These are phyloP conservation scores for Enteromius anoplus DNA, from an alignment of 2,797 vertebrate genomes.

Conservation along the genomic window DNA sequence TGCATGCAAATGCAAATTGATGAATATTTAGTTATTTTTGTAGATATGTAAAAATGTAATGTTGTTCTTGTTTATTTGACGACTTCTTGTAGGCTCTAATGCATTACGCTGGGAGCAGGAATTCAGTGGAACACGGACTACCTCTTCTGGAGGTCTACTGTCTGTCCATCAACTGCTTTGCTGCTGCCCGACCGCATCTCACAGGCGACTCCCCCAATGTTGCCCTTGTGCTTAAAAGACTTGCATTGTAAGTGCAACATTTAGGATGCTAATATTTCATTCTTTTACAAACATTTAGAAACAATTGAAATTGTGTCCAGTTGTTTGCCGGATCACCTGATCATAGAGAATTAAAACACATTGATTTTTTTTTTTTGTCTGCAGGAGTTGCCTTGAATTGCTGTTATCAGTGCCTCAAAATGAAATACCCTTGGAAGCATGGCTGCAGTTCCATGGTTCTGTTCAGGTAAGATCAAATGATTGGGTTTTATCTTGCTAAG, in stretches of 20 bases:
- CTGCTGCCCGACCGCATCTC: constrained; percentile 91
- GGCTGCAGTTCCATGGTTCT: constrained; percentile 91
- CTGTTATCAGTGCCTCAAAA: constrained; percentile 94
- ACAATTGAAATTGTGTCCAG: background rate
- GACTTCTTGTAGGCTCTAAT: constrained; percentile 84
- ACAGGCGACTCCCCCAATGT: constrained; percentile 93
- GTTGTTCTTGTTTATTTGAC: background rate
- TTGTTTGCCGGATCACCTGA: background rate
- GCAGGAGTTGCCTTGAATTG: constrained; percentile 98
- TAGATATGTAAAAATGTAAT: background rate
- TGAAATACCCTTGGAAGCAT: constrained; percentile 89
- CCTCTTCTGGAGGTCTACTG: constrained; percentile 95
- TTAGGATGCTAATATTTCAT: background rate
- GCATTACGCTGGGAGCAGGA: constrained; percentile 93
- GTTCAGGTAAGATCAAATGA: constrained; percentile 83
- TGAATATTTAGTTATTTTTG: too few relatives aligned
- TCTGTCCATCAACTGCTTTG: constrained; percentile 95
- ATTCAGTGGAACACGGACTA: constrained; percentile 90
- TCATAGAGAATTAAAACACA: background rate
- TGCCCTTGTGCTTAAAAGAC: constrained; percentile 91
- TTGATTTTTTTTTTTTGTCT: constrained; percentile 46
- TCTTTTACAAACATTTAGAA: background rate
- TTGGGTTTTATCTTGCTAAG: background rate
- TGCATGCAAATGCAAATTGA: background rate
- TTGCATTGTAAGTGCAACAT: constrained; percentile 89